Conservation (phyloP, 2,888 invertebrate species). For the Penaeus monodon region DNA sequence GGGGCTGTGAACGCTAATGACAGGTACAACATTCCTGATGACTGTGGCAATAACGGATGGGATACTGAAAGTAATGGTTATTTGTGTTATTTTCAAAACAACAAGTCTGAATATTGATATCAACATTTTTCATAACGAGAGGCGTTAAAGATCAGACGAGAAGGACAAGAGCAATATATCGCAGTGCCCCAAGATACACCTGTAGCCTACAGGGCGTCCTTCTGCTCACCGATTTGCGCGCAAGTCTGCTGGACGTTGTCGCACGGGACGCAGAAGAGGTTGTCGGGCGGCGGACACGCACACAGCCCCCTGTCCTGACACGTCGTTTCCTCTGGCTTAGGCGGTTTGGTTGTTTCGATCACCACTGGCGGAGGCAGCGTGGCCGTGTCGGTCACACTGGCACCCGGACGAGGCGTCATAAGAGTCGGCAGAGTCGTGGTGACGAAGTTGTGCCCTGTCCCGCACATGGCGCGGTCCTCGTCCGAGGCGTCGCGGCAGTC, state of each 20-base stretch:
- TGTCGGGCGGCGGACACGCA: conserved; percentile 21
- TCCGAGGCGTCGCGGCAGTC: conserved; percentile 39
- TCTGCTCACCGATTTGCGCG: conserved; percentile 1
- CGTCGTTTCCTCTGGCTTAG: not conserved
- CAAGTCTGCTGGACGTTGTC: not conserved
- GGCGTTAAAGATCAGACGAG: too few species aligned
- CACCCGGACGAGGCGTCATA: not conserved
- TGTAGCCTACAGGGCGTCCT: not conserved
- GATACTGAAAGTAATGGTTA: too few species aligned
- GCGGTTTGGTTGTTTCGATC: not conserved
- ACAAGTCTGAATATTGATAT: too few species aligned
- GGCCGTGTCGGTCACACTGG: too few species aligned
- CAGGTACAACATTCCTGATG: too few species aligned
- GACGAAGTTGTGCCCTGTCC: conserved; percentile 6
- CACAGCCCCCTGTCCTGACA: conserved; percentile 9
- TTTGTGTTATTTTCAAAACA: too few species aligned
- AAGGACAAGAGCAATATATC: not conserved
- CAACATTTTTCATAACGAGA: too few species aligned
- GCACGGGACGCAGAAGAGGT: conserved; percentile 41
- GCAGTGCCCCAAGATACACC: not conserved
- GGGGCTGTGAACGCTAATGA: too few species aligned
- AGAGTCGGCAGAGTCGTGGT: not conserved
- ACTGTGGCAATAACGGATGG: too few species aligned
- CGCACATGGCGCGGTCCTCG: conserved; percentile 25
- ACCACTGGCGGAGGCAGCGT: not conserved